A percentile compares a stretch with the other conserved stretches of the same genome.
These are phyloP conservation scores for Lasioglossum vierecki DNA, from an alignment of 2,888 invertebrate species.

Conservation along the genomic window DNA sequence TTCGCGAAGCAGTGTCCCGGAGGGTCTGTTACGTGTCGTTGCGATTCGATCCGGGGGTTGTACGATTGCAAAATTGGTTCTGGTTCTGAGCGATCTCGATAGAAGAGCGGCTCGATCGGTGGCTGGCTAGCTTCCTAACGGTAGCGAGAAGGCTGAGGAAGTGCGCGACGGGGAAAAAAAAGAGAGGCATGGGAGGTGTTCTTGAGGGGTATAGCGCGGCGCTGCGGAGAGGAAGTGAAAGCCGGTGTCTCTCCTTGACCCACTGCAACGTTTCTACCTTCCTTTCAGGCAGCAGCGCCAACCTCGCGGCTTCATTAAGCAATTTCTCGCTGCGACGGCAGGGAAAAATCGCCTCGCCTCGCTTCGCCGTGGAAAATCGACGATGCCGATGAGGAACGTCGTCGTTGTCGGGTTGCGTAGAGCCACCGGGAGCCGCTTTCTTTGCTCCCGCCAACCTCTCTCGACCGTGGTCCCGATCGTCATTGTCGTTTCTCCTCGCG, in stretches of 20 bases:
- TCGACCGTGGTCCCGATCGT: not conserved
- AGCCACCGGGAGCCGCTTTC: not conserved
- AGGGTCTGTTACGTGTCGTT: not conserved
- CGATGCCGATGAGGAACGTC: not conserved
- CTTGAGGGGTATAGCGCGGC: constrained; percentile 70
- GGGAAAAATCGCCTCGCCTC: constrained; percentile 60
- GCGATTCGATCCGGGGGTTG: not conserved
- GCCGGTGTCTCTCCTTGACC: constrained; percentile 84
- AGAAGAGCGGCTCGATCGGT: not conserved
- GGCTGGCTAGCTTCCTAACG: constrained; percentile 29
- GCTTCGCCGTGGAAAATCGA: constrained; percentile 60
- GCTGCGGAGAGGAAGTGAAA: constrained; percentile 83
- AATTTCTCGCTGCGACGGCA: constrained; percentile 76
- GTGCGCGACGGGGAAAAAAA: constrained; percentile 40
- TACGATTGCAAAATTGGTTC: not conserved
- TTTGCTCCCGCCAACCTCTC: constrained; percentile 1
- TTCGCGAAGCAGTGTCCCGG: not conserved
- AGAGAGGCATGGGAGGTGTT: constrained; percentile 64
- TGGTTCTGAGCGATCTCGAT: not conserved
- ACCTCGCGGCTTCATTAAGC: constrained; percentile 82
- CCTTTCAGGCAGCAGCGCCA: constrained; percentile 81
- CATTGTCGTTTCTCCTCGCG: not conserved
- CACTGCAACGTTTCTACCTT: constrained; percentile 84
- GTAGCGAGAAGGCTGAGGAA: constrained; percentile 43
- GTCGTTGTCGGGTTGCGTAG: not conserved